These are phyloP conservation scores for Himantopus leucocephalus DNA, from an alignment of 2,113 vertebrate species.

Conservation along the genomic window DNA sequence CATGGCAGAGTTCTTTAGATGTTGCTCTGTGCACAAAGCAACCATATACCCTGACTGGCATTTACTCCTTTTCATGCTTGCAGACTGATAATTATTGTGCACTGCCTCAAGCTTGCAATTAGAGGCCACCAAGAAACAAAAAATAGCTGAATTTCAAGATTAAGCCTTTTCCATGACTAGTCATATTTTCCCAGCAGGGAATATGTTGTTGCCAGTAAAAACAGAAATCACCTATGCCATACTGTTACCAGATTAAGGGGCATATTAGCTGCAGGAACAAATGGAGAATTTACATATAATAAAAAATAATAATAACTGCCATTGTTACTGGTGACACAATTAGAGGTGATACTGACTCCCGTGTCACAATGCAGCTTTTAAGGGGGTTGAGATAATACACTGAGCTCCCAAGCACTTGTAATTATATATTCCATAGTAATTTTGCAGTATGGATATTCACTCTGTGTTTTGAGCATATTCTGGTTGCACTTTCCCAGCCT, in stretches of 20 bases:
- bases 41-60: slow-evolving; percentile 18
- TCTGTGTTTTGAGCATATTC: background rate
- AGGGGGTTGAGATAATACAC: background rate
- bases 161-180: slow-evolving; percentile 12
- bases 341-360: background rate
- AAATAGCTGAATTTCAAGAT: slow-evolving; percentile 62
- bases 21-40: slow-evolving; percentile 29
- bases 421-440: background rate
- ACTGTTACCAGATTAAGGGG: background rate
- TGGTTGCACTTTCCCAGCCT: background rate
- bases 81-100: slow-evolving; percentile 85
- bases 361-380: slow-evolving; percentile 13
- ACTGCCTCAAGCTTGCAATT: slow-evolving; percentile 87
- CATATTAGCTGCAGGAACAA: background rate
- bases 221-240: slow-evolving; percentile 21
- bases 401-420: background rate
- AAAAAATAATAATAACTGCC: slow-evolving; percentile 18
- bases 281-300: slow-evolving; percentile 7
- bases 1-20: slow-evolving; percentile 30
- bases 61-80: slow-evolving; percentile 76
- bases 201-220: slow-evolving; percentile 8
- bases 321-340: background rate
- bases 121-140: slow-evolving; percentile 79
- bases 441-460: background rate
- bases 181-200: slow-evolving; percentile 30